These are phyloP conservation scores for Drosophila recens DNA, from an alignment of 2,888 invertebrate genomes.

Conservation along the genomic window DNA sequence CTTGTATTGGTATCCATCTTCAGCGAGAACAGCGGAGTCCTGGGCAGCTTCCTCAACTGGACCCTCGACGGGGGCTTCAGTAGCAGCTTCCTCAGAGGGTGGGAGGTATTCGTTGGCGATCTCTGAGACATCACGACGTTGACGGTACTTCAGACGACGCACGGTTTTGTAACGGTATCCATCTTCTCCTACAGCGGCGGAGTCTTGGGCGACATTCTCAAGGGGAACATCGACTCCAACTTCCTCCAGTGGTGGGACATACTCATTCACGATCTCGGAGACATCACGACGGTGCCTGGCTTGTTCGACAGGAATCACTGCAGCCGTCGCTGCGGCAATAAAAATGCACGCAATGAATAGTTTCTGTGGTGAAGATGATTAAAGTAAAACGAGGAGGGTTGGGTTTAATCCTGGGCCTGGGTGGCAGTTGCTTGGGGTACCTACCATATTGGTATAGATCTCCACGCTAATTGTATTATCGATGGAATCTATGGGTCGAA, in stretches of 20 bases:
- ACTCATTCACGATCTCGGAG: slow-evolving; percentile 70
- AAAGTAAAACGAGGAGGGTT: neutral
- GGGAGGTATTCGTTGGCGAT: slow-evolving; percentile 71
- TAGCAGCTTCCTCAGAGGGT: slow-evolving; percentile 56
- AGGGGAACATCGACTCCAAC: slow-evolving; percentile 44
- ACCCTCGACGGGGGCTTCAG: slow-evolving; percentile 44
- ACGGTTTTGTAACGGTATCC: slow-evolving; percentile 81
- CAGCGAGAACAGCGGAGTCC: slow-evolving; percentile 52
- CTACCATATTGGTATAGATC: slow-evolving; percentile 75
- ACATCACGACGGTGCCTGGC: slow-evolving; percentile 81
- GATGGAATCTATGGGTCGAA: slow-evolving; percentile 81
- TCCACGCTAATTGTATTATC: slow-evolving; percentile 72
- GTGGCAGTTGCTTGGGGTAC: slow-evolving; percentile 31
- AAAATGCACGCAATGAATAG: slow-evolving; percentile 73
- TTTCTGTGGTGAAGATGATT: slow-evolving; percentile 59
- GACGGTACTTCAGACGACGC: slow-evolving; percentile 72
- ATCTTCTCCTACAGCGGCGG: slow-evolving; percentile 67
- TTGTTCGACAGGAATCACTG: slow-evolving; percentile 80
- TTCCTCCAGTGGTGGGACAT: slow-evolving; percentile 69
- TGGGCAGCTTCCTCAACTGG: slow-evolving; percentile 26
- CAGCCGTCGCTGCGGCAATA: slow-evolving; percentile 78
- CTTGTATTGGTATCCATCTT: slow-evolving; percentile 31
- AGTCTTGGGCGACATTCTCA: slow-evolving; percentile 56
- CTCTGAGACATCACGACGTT: slow-evolving; percentile 77
- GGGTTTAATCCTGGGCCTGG: slow-evolving; percentile 10